These are phyloP conservation scores for Pseudomugil gertrudae DNA, from an alignment of 2,797 vertebrate species.

Conservation along the genomic window DNA sequence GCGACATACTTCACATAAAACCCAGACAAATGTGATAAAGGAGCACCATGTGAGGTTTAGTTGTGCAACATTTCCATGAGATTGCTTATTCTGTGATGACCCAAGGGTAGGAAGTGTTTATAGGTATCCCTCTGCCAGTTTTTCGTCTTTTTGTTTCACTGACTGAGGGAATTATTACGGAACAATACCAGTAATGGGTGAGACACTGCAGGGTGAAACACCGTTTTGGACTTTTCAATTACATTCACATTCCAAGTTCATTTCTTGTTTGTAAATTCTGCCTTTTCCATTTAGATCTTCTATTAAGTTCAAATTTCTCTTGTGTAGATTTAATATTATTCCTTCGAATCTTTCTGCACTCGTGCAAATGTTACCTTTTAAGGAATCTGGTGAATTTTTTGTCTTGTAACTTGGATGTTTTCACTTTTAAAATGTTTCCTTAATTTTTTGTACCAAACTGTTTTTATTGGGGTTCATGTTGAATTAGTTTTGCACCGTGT, in stretches of 20 bases:
- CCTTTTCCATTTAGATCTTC: too few relatives aligned
- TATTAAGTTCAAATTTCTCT: too few relatives aligned
- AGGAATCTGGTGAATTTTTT: not conserved
- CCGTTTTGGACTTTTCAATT: not conserved
- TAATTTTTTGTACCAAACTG: not conserved
- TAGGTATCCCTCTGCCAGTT: not conserved
- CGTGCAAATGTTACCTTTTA: not conserved
- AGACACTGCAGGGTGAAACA: not conserved
- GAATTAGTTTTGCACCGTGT: not conserved
- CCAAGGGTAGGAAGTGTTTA: constrained; percentile 1
- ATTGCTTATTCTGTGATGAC: constrained; percentile 1
- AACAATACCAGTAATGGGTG: not conserved
- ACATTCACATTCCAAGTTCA: too few relatives aligned
- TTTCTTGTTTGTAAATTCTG: too few relatives aligned
- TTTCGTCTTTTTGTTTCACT: not conserved
- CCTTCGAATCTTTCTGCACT: too few relatives aligned
- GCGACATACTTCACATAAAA: constrained; percentile 4
- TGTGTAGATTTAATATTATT: too few relatives aligned
- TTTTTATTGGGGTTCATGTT: not conserved
- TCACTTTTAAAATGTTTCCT: not conserved
- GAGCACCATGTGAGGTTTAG: not conserved
- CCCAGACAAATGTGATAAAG: constrained; percentile 8
- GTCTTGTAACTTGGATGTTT: not conserved
- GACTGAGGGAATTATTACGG: not conserved
- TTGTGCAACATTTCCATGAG: not conserved